A percentile compares a stretch with the other conserved stretches of the same genome.
These are phyloP conservation scores for Dendrolimus pini DNA, from an alignment of 2,888 invertebrate genomes.

Conservation along the genomic window DNA sequence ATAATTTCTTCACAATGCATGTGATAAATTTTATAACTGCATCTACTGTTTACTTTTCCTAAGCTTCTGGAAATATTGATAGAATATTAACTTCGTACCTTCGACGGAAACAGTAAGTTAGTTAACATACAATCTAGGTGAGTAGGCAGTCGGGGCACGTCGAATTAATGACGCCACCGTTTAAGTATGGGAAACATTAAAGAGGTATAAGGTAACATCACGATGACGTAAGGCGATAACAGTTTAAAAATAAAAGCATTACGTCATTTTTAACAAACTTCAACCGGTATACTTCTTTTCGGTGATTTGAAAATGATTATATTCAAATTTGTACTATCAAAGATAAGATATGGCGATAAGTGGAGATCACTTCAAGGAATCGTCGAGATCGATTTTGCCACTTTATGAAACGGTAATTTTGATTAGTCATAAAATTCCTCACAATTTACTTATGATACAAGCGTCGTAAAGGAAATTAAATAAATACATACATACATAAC, in stretches of 20 bases:
- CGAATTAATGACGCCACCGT: background rate
- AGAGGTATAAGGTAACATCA: background rate
- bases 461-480: too few species aligned
- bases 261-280: background rate
- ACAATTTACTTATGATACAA: too few species aligned
- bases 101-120: background rate
- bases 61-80: too few species aligned
- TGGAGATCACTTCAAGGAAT: background rate
- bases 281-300: background rate
- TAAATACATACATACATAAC: too few species aligned
- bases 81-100: background rate
- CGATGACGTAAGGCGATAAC: background rate
- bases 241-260: constrained; percentile 1
- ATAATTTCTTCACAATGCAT: too few species aligned
- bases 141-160: background rate
- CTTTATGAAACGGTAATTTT: too few species aligned
- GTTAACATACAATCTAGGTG: background rate
- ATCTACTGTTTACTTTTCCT: too few species aligned
- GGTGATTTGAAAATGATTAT: background rate
- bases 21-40: too few species aligned
- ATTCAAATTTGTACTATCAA: background rate
- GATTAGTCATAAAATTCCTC: too few species aligned
- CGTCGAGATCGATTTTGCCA: too few species aligned
- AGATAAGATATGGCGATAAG: constrained; percentile 7
- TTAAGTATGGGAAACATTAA: background rate